Evolutionary conservation across 2,797 vertebrate species (phyloP).

Genomic region (Danio albolineatus): DNA sequence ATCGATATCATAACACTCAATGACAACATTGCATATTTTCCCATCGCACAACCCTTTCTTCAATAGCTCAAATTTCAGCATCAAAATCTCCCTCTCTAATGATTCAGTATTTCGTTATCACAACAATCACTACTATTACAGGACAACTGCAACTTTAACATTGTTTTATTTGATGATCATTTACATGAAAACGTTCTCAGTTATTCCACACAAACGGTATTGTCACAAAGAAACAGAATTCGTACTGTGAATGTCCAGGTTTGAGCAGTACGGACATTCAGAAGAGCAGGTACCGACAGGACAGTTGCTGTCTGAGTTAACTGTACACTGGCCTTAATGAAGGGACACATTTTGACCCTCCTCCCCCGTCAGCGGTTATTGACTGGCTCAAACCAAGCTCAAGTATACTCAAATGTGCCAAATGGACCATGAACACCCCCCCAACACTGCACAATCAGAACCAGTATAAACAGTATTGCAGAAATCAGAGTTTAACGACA

Average conservation of each 20-base stretch:
- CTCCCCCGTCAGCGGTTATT: slow-evolving; percentile 18
- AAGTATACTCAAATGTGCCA: slow-evolving; percentile 42
- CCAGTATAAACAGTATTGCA: slow-evolving; percentile 57
- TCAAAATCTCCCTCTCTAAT: background rate
- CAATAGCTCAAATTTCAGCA: slow-evolving; percentile 42
- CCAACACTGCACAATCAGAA: slow-evolving; percentile 51
- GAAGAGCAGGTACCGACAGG: slow-evolving; percentile 18
- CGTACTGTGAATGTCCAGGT: slow-evolving; percentile 13
- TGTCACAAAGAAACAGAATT: slow-evolving; percentile 49
- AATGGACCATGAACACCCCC: slow-evolving; percentile 48
- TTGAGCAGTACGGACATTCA: slow-evolving; percentile 37
- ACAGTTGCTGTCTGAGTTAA: slow-evolving; percentile 27
- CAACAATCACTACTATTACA: slow-evolving; percentile 24
- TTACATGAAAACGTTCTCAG: slow-evolving; percentile 49
- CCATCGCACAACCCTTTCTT: too few species aligned
- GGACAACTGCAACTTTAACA: slow-evolving; percentile 33
- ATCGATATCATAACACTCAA: too few species aligned
- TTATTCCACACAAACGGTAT: slow-evolving; percentile 34
- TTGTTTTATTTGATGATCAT: slow-evolving; percentile 55
- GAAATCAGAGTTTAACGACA: slow-evolving; percentile 52
- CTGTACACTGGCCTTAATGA: slow-evolving; percentile 22
- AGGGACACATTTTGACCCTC: slow-evolving; percentile 30
- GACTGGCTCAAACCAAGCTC: slow-evolving; percentile 40
- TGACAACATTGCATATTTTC: too few species aligned
- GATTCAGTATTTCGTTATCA: slow-evolving; percentile 9